phyloP scores from a whole-genome alignment of 2,888 invertebrate genomes.

The Macrosiphum euphorbiae region DNA sequence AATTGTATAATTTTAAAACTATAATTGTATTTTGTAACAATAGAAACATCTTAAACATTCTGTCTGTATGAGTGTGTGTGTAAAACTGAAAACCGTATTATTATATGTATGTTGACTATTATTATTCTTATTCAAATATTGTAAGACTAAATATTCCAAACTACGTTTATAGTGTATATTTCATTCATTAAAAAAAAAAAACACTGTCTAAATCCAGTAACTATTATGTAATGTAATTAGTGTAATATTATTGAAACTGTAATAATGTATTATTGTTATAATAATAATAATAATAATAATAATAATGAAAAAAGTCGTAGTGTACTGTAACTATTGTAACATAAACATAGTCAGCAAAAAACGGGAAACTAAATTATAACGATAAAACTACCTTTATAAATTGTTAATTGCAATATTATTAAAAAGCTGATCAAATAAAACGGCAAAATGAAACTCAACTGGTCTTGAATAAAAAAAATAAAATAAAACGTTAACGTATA shows the following conservation, averaged over 20 bases:
- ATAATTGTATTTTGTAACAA: constrained; percentile 55
- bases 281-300: constrained; percentile 20
- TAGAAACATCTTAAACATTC: constrained; percentile 49
- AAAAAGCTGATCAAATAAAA: constrained; percentile 43
- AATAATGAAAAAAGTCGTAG: constrained; percentile 20
- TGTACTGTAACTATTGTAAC: constrained; percentile 49
- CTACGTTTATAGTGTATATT: constrained; percentile 41
- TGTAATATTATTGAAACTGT: constrained; percentile 56
- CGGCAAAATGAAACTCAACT: constrained; percentile 53
- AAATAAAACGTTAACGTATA: constrained; percentile 12
- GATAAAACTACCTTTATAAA: constrained; percentile 8
- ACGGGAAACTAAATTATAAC: constrained; percentile 44
- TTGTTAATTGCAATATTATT: constrained; percentile 41
- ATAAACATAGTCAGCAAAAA: constrained; percentile 44
- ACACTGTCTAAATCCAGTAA: constrained; percentile 34
- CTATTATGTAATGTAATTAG: constrained; percentile 47
- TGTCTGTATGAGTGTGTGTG: constrained; percentile 53
- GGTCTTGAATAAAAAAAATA: background rate
- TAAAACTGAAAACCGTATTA: constrained; percentile 62
- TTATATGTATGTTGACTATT: constrained; percentile 20
- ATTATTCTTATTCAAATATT: constrained; percentile 44
- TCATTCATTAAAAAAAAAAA: constrained; percentile 18
- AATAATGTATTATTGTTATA: constrained; percentile 46
- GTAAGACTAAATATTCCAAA: constrained; percentile 52
- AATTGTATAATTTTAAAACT: constrained; percentile 35